Percentiles rank a stretch among this genome's conserved stretches.
phyloP scores from a whole-genome alignment of 2,888 invertebrate genomes.

The Hipparchia semele region DNA sequence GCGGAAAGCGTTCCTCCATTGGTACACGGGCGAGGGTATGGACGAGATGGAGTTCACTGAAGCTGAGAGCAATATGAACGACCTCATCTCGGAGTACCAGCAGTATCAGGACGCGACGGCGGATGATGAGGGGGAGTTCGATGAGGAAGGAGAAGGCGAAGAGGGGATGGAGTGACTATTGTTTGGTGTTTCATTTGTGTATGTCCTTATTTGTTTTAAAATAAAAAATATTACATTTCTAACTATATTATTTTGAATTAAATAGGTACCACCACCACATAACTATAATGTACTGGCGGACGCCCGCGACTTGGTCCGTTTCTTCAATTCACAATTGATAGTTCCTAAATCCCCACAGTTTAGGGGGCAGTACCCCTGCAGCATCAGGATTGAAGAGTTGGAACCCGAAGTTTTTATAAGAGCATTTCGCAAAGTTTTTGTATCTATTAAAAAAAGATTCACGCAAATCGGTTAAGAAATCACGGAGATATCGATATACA shows the following conservation, averaged over 20 bases:
- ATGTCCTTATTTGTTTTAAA: slow-evolving; percentile 17
- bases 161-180: slow-evolving; percentile 38
- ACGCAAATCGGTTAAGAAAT: too few relatives aligned
- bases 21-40: slow-evolving; percentile 98
- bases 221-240: neutral
- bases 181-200: slow-evolving; percentile 16
- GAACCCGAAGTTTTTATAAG: too few relatives aligned
- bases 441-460: too few relatives aligned
- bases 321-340: too few relatives aligned
- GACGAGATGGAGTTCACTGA: slow-evolving; percentile 98
- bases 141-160: slow-evolving; percentile 82
- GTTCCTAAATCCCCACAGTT: too few relatives aligned
- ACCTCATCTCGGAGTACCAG: slow-evolving; percentile 94
- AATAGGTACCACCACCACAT: too few relatives aligned
- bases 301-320: too few relatives aligned
- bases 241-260: neutral
- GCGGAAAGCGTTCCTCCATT: slow-evolving; percentile 96
- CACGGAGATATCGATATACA: too few relatives aligned
- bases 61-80: slow-evolving; percentile 97
- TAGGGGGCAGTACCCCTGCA: too few relatives aligned
- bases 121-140: slow-evolving; percentile 93
- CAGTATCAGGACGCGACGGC: slow-evolving; percentile 96
- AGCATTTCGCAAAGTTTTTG: too few relatives aligned
- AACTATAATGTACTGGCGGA: too few relatives aligned
- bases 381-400: too few relatives aligned